Base-by-base conservation (phyloP, 1,140 invertebrate genomes). In the Drosophila baimaii region DNA sequence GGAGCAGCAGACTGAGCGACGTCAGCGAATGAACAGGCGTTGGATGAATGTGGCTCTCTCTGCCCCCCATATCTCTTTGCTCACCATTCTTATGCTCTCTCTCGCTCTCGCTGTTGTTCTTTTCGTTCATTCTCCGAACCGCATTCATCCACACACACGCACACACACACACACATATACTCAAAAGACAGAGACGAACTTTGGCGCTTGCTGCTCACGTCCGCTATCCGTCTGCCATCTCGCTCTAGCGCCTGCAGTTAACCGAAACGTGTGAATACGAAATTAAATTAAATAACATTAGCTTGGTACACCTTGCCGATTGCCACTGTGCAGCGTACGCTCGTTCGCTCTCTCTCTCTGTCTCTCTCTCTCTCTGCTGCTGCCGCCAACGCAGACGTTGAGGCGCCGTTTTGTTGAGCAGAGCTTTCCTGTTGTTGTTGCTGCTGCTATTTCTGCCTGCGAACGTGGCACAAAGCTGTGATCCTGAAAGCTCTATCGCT, bases 221-320 rank as follows among this genome's bases (percentile, higher is more conserved):
- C 70, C 62, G 68, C 41, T 77, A 31, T 63, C 46, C 15, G 21
- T 61, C 12, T 17, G 29, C 27, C 57, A 44, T 83, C 64, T 44
- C 71, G 47, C 65, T 84, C 81, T 35, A 66, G 62, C 71, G 44
- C 63, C 52, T 31, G 62, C 41, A 51, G 44, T 61, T 47, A 23
- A 17, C 13, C 70, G 44, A 56, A 64, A 58, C 54, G 75, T 88
- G 82, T 88, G 82, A 79, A 86, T 86, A 86, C 79, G 58, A 88
- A 88, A 86, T 88, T 86, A 88, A 86, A 88, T 88, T 88, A 82
- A 86, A 88, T 86, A 86, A 86, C 83, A 88, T 86, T 86, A 86
- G 79, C 71, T 88, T 65, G 72, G 83, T 86, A 86, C 83, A 86
- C 83, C 83, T 86, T 86, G 83, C 81, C 81, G 76, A 88, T 79